Conservation (phyloP, 2,797 vertebrate species). For the Macropus fuliginosus region DNA sequence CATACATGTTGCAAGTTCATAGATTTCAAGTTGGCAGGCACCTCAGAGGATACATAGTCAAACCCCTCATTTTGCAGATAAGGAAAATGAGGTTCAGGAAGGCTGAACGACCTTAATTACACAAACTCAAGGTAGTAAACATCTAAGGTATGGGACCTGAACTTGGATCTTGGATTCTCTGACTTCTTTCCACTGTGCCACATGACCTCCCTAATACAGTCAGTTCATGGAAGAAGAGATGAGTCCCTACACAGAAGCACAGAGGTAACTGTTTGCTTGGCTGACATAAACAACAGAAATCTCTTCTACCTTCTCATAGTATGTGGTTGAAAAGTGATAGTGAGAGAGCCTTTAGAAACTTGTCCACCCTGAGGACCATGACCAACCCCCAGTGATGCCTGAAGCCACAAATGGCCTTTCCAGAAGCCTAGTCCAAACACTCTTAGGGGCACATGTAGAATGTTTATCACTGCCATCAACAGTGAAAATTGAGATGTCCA, state of each 20-base stretch:
- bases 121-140: background rate
- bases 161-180: background rate
- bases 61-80: background rate
- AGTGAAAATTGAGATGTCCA: background rate
- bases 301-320: background rate
- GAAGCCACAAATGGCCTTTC: background rate
- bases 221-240: background rate
- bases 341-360: background rate
- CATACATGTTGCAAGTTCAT: background rate
- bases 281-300: background rate
- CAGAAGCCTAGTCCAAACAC: background rate
- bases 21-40: background rate
- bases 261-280: background rate
- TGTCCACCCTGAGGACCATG: background rate
- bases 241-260: background rate
- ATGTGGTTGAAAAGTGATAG: background rate
- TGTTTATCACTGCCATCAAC: background rate
- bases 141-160: background rate
- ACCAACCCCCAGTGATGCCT: background rate
- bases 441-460: background rate
- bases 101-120: background rate
- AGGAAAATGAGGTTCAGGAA: background rate
- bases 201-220: background rate
- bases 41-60: background rate
- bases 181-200: background rate